Base-by-base conservation (phyloP, 1,140 invertebrate species). In the Drosophila persimilis region DNA sequence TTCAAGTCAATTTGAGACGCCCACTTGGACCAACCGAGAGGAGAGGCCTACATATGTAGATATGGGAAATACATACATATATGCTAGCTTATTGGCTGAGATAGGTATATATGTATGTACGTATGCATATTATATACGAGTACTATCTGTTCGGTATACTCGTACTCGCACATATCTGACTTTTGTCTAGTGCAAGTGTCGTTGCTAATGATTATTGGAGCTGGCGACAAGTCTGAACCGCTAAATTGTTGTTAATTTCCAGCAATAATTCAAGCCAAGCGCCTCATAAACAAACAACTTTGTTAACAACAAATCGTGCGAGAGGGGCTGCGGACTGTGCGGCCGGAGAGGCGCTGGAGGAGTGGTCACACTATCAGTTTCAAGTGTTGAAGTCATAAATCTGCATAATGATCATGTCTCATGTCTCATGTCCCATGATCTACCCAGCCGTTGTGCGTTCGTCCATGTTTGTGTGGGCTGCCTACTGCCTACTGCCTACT, bases 321-420 rank as follows among this genome's bases (percentile, higher is more conserved):
- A 26, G 9, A 9, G 35, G 47, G 58, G 6, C 2, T 6, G 22
- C 3, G n/a, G n/a, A 48, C 26, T 22, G 55, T 11, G 39, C 24
- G 31, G 5, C 11, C 8, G 8, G 26, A 3, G 43, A n/a, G 6
- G 46, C 8, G 41, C 11, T 17, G 17, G 44, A 39, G 39, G 24
- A n/a, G 6, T 44, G 26, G 26, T 41, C 51, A 35, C 47, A 64
- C 76, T 77, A 80, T 85, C 81, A 81, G 62, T 81, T 81, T 64
- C 81, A 85, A 81, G 77, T 86, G 81, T 85, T 80, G 81, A 85
- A 86, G 81, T 72, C 81, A 81, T 85, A 85, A 85, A 86, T 85
- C 81, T 85, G 64, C 69, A 85, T 85, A 84, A 84, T 77, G 72
- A 73, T 70, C 69, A 46, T 47, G 41, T 51, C 41, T 13, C 54